A percentile compares a stretch with the other conserved stretches of the same genome.
Conservation (phyloP, 2,888 invertebrate genomes). For the Leptinotarsa tumamoca region DNA sequence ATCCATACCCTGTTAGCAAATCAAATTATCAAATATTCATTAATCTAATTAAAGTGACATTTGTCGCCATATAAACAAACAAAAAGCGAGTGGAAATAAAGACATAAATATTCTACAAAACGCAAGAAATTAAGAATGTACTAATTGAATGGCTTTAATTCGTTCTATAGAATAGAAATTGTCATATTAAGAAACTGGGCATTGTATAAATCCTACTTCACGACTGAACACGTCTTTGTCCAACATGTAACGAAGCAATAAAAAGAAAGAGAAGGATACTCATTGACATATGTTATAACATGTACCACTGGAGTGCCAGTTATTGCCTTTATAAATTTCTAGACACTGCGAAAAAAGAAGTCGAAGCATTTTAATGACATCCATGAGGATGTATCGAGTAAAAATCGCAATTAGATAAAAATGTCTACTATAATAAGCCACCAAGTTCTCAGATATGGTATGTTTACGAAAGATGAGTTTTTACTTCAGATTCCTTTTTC, state of each 20-base stretch:
- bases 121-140: constrained; percentile 61
- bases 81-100: constrained; percentile 55
- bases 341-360: constrained; percentile 53
- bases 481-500: constrained; percentile 17
- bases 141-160: constrained; percentile 63
- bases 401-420: constrained; percentile 39
- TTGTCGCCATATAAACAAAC: constrained; percentile 23
- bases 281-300: constrained; percentile 51
- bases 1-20: constrained; percentile 5
- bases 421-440: constrained; percentile 28
- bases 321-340: constrained; percentile 59
- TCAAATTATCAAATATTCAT: constrained; percentile 26
- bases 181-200: constrained; percentile 60
- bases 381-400: constrained; percentile 31
- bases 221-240: constrained; percentile 45
- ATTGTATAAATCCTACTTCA: constrained; percentile 55
- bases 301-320: constrained; percentile 54
- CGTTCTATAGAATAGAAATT: constrained; percentile 62
- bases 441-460: constrained; percentile 22
- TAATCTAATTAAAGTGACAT: constrained; percentile 39
- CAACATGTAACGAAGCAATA: constrained; percentile 30
- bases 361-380: constrained; percentile 55
- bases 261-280: constrained; percentile 43
- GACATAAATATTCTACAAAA: constrained; percentile 58
- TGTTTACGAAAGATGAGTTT: constrained; percentile 19